Conservation (phyloP, 2,113 vertebrate species). For the Lathamus discolor region DNA sequence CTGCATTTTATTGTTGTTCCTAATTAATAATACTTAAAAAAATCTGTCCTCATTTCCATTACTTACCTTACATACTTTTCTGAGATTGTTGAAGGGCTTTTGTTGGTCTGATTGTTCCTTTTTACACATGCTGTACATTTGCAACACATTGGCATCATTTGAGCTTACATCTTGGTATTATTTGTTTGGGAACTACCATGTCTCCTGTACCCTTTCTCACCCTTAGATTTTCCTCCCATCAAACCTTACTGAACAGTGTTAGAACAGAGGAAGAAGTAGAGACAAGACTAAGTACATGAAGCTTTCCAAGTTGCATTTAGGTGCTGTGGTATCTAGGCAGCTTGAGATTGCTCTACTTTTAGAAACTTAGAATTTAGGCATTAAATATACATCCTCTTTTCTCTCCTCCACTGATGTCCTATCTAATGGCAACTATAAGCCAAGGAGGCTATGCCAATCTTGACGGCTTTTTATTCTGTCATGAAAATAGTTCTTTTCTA, state of each 20-base stretch:
- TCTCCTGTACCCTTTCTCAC: neutral
- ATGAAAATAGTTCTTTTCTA: neutral
- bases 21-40: neutral
- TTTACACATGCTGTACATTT: neutral
- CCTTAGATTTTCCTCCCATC: neutral
- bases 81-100: neutral
- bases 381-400: neutral
- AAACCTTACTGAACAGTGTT: neutral
- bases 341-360: neutral
- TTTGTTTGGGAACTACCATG: neutral
- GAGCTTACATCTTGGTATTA: neutral
- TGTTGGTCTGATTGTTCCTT: neutral
- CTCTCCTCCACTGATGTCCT: neutral
- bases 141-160: neutral
- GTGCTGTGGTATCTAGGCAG: neutral
- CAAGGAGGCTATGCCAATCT: neutral
- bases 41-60: neutral
- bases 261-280: neutral
- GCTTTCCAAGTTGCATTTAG: neutral
- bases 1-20: neutral
- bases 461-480: neutral
- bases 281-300: neutral
- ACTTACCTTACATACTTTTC: neutral
- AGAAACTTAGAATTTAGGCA: neutral
- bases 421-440: neutral